Base-by-base conservation (phyloP, 2,888 invertebrate species). In the Lasius fuliginosus region DNA sequence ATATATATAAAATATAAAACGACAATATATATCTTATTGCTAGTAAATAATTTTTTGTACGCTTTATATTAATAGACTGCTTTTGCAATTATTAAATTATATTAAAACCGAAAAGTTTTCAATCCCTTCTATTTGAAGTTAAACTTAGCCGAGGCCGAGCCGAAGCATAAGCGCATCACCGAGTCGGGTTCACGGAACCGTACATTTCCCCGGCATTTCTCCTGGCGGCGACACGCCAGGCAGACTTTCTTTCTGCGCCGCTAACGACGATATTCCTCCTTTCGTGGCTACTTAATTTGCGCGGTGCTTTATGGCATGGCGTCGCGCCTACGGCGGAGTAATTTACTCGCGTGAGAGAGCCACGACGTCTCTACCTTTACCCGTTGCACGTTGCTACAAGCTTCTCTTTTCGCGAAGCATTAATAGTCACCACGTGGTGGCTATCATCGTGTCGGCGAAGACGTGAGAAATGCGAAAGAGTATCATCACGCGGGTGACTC, bases 401-500 rank as follows among this genome's bases (percentile, higher is more conserved):
- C 73, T 60, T 49, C 60, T 46, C 58, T 79, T 56, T 87, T 88
- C 86, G 85, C 85, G 76, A 62, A 79, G 64, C 90, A 87, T 89
- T 91, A 89, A 90, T 88, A 89, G 83, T 79, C 82, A 79, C 79
- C 88, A 65, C 85, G 88, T 73, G 85, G 85, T 83, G 84, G 60
- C 88, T 88, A 89, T 90, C 86, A 85, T 89, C 87, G 85, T 85
- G 85, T 65, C 58, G 62, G 27, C 58, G 53, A 68, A 85, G 85
- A 89, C 90, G 91, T 88, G 91, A 90, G 88, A 91, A 88, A 85
- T 79, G 84, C 85, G 88, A 83, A 77, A 67, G 82, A 83, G 84
- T 87, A 87, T 88, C 88, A 86, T 88, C 88, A 77, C 85, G 84
- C 87, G 75, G 87, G 87, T 91, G 92, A 91, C 89, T 91, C 88